Evolutionary conservation across 2,888 invertebrate genomes (phyloP).

Genomic region (Rhyacophila evoluta): DNA sequence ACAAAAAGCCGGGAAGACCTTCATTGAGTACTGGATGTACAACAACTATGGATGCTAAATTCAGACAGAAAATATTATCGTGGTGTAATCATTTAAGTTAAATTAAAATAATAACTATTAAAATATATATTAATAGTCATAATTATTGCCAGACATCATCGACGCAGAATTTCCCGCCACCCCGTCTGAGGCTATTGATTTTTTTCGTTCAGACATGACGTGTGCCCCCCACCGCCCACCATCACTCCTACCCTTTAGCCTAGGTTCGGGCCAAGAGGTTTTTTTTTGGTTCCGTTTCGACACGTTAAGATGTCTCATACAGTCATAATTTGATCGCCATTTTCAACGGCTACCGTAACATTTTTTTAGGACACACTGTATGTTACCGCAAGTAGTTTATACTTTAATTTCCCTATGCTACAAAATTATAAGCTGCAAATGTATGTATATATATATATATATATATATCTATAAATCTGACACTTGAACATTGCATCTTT

Average conservation of each 20-base stretch:
- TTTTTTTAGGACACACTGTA: not conserved
- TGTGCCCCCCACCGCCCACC: constrained; percentile 28
- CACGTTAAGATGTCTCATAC: constrained; percentile 19
- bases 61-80: too few species aligned
- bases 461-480: too few species aligned
- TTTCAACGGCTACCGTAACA: not conserved
- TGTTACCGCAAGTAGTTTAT: not conserved
- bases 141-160: not conserved
- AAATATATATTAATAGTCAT: too few species aligned
- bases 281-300: constrained; percentile 21
- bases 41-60: too few species aligned
- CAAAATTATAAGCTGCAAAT: too few species aligned
- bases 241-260: constrained; percentile 35
- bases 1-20: too few species aligned
- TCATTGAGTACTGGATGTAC: too few species aligned
- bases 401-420: too few species aligned
- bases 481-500: too few species aligned
- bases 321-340: constrained; percentile 19
- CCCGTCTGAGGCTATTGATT: constrained; percentile 54
- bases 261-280: constrained; percentile 47
- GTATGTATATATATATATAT: too few species aligned
- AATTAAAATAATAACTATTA: too few species aligned
- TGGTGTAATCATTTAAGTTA: too few species aligned
- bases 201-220: constrained; percentile 53
- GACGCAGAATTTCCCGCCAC: constrained; percentile 31